phyloP scores from a whole-genome alignment of 2,888 invertebrate species.

The Anodontia alba region DNA sequence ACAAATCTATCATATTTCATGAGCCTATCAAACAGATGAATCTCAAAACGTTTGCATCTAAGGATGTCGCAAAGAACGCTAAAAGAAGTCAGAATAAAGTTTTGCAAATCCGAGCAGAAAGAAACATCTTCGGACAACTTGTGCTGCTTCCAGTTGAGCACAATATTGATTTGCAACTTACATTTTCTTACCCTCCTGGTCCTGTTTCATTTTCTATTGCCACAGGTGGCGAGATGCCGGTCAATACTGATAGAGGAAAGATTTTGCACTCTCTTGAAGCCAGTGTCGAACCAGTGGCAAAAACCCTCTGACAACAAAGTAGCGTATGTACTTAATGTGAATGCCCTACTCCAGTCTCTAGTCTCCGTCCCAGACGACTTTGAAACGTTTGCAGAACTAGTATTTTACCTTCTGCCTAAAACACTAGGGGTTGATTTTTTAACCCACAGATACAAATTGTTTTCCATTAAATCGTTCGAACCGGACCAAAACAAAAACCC shows the following conservation, averaged over 20 bases:
- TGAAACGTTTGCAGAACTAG: neutral
- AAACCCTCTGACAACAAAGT: neutral
- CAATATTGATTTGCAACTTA: neutral
- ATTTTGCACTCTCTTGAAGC: neutral
- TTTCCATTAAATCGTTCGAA: neutral
- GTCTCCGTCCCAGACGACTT: neutral
- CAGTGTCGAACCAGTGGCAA: neutral
- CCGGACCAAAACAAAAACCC: neutral
- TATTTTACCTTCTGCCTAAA: neutral
- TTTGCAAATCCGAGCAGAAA: slow-evolving; percentile 15
- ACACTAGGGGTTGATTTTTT: neutral
- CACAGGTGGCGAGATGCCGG: slow-evolving; percentile 16
- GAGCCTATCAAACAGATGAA: neutral
- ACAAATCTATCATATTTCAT: neutral
- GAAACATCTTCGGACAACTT: neutral
- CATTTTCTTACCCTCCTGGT: neutral
- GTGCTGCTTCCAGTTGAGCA: neutral
- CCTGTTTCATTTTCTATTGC: neutral
- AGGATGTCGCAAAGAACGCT: neutral
- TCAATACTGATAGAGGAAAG: slow-evolving; percentile 15
- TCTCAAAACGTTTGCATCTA: neutral
- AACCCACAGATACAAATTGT: neutral
- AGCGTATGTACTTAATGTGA: neutral
- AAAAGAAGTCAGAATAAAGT: neutral
- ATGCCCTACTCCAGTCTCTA: neutral